These are phyloP conservation scores for Pristionchus pacificus DNA, from an alignment of 1,140 invertebrate species.

Conservation along the genomic window DNA sequence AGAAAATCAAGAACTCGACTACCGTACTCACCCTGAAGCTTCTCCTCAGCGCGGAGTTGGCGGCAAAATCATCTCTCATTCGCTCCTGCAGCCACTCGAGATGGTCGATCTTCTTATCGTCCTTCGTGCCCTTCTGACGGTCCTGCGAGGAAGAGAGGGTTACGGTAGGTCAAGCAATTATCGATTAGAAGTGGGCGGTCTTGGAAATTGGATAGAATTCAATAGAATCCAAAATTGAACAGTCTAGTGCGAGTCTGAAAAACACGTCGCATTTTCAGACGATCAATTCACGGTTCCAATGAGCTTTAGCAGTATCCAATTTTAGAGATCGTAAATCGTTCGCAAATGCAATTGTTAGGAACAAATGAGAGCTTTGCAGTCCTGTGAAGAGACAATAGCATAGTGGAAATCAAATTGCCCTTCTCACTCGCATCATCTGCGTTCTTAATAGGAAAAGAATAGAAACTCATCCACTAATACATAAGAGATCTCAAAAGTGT, in stretches of 20 bases:
- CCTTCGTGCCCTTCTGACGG: conserved; percentile 40
- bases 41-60: conserved; percentile 43
- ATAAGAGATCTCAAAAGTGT: too few species aligned
- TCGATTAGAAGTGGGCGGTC: too few species aligned
- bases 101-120: conserved; percentile 43
- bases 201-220: too few species aligned
- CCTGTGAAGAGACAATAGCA: neutral
- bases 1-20: neutral
- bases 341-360: neutral
- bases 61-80: conserved; percentile 51
- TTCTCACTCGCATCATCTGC: conserved; percentile 10
- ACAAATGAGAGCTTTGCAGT: neutral
- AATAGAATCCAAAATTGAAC: too few species aligned
- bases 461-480: too few species aligned
- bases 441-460: too few species aligned
- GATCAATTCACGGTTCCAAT: too few species aligned
- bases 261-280: too few species aligned
- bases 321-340: too few species aligned
- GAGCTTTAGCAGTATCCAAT: too few species aligned
- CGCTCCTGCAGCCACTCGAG: conserved; percentile 51
- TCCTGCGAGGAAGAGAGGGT: conserved; percentile 38
- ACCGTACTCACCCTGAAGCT: conserved; percentile 43
- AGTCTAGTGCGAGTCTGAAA: too few species aligned
- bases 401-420: neutral
- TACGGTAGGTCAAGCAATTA: too few species aligned